Evolutionary conservation across 2,797 vertebrate genomes (phyloP), one percentile per base, ranked within the genome.

Genomic region (Rhynchonycteris naso): DNA sequence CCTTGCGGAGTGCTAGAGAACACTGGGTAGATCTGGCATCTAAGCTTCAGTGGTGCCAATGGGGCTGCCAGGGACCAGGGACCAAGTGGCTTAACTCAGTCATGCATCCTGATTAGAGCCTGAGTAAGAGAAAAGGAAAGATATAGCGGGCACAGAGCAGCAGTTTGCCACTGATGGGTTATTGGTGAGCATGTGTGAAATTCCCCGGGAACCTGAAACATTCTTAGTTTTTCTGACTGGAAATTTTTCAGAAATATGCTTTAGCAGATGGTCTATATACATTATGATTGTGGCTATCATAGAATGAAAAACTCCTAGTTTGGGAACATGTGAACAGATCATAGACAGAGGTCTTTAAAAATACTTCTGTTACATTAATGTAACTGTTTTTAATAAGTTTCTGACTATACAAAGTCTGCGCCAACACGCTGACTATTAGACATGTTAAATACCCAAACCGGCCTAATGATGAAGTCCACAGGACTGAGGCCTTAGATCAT

Each of bases 211-310:
- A 65, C 26, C 18, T 28, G 76, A 69, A 79, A 58, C 24, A 61
- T 43, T 18, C 35, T 81, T 63, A 43, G 7, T 65, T 74, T 92
- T 75, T 78, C 72, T 68, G 66, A 89, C 68, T 56, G 16, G 83
- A 86, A 14, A 71, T 12, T 35, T 76, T 83, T 87, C 47, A 75
- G 43, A 76, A 90, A 83, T 33, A 66, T 54, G 30, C 5, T 59
- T 88, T 71, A 61, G 80, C 61, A 95, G 47, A 89, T 78, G 43
- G n/a, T 69, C 58, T 81, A 71, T 87, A 93, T 78, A 78, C 14
- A 87, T 81, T 59, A 78, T 83, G 56, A 81, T 24, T 79, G 35
- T 59, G 59, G 58, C 75, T 76, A 89, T 33, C 81, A 35, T 16
- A 83, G 4, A 65, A 63, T n/a, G 24, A 92, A 94, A 84, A 88